phyloP scores from a whole-genome alignment of 2,797 vertebrate species.

The Hozukius guyotensis region DNA sequence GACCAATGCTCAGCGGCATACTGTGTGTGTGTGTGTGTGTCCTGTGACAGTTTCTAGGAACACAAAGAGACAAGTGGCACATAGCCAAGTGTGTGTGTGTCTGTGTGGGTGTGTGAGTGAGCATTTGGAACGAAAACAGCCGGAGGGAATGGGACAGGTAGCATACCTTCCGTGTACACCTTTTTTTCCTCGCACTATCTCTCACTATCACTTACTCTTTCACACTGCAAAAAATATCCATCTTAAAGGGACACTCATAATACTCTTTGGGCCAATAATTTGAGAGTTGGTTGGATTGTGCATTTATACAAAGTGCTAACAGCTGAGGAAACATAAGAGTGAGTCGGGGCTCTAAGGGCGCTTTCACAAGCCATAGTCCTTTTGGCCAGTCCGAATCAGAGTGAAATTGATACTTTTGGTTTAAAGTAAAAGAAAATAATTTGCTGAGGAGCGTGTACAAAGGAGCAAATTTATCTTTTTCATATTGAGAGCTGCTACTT shows the following conservation, averaged over 20 bases:
- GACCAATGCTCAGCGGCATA: constrained; percentile 29
- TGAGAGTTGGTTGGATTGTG: not conserved
- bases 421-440: too few relatives aligned
- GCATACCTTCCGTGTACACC: constrained; percentile 25
- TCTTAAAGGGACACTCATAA: not conserved
- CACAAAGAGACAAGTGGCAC: constrained; percentile 41
- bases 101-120: constrained; percentile 40
- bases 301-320: not conserved
- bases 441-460: too few relatives aligned
- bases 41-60: constrained; percentile 41
- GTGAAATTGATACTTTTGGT: too few relatives aligned
- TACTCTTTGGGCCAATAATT: not conserved
- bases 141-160: constrained; percentile 57
- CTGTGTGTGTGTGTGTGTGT: constrained; percentile 4
- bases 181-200: not conserved
- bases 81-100: constrained; percentile 13
- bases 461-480: too few relatives aligned
- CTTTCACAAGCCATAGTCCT: too few relatives aligned
- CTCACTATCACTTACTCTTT: not conserved
- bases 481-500: too few relatives aligned
- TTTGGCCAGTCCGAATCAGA: too few relatives aligned
- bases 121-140: constrained; percentile 54
- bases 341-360: not conserved
- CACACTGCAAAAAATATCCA: not conserved
- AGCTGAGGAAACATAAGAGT: not conserved